Conservation (phyloP, 2,888 invertebrate species). For the Melolontha melolontha region DNA sequence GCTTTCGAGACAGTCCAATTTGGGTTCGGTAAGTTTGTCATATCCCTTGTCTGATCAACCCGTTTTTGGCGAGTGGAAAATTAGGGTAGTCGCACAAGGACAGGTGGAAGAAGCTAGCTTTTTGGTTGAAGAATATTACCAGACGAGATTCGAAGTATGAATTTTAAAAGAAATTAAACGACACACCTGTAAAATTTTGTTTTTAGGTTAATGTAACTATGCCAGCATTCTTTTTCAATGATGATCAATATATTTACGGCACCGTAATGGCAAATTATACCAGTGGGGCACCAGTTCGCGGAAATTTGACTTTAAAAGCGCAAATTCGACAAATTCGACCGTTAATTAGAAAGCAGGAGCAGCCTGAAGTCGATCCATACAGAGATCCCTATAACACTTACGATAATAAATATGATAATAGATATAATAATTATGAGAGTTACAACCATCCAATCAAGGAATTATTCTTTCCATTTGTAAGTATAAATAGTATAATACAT, state of each 20-base stretch:
- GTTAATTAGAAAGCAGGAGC: conserved; percentile 45
- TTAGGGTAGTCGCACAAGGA: conserved; percentile 88
- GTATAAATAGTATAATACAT: conserved; percentile 55
- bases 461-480: conserved; percentile 80
- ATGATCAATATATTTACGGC: conserved; percentile 86
- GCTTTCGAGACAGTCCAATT: conserved; percentile 92
- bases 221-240: conserved; percentile 93
- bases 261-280: conserved; percentile 95
- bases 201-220: conserved; percentile 90
- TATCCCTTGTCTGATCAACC: conserved; percentile 94
- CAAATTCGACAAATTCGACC: conserved; percentile 77
- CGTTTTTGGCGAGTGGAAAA: conserved; percentile 91
- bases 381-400: conserved; percentile 42
- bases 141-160: conserved; percentile 87
- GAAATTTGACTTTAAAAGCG: conserved; percentile 89
- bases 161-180: conserved; percentile 36
- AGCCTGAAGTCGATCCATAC: conserved; percentile 12
- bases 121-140: conserved; percentile 94
- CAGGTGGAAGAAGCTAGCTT: conserved; percentile 89
- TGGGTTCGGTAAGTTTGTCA: conserved; percentile 92
- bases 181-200: not conserved
- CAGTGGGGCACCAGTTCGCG: conserved; percentile 89
- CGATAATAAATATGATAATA: conserved; percentile 19
- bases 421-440: conserved; percentile 38
- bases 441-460: conserved; percentile 66